Conservation (phyloP, 2,113 vertebrate species). For the Callionymus lyra region DNA sequence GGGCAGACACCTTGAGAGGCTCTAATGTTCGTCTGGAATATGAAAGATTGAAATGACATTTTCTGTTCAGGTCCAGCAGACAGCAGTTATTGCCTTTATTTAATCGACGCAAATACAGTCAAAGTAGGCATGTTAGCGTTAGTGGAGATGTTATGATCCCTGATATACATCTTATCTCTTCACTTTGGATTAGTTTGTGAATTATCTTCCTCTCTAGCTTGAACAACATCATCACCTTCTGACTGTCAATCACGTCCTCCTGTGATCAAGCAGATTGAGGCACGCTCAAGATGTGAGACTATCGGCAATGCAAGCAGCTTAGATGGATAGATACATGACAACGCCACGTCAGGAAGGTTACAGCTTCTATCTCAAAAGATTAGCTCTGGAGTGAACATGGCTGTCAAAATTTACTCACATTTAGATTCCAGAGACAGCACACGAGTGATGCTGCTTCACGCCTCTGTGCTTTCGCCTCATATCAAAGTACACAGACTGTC, state of each 20-base stretch:
- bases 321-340: neutral
- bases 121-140: conserved; percentile 34
- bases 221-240: conserved; percentile 19
- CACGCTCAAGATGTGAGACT: conserved; percentile 2
- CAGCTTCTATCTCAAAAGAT: too few species aligned
- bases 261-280: conserved; percentile 21
- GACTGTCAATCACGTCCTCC: conserved; percentile 8
- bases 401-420: too few species aligned
- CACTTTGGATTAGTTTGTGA: conserved; percentile 33
- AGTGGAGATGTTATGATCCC: conserved; percentile 18
- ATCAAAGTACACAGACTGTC: too few species aligned
- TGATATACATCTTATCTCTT: conserved; percentile 48
- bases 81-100: neutral
- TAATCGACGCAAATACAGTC: conserved; percentile 34
- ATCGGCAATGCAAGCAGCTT: neutral
- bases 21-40: conserved; percentile 9
- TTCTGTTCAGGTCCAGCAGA: conserved; percentile 40
- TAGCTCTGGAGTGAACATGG: too few species aligned
- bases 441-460: too few species aligned
- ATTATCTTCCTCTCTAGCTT: conserved; percentile 26
- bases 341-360: too few species aligned
- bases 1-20: conserved; percentile 17
- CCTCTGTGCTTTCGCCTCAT: too few species aligned
- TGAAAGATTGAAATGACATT: conserved; percentile 11
- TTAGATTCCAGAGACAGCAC: too few species aligned